These are phyloP conservation scores for Sapayoa aenigma DNA, from an alignment of 2,113 vertebrate genomes.

Conservation along the genomic window DNA sequence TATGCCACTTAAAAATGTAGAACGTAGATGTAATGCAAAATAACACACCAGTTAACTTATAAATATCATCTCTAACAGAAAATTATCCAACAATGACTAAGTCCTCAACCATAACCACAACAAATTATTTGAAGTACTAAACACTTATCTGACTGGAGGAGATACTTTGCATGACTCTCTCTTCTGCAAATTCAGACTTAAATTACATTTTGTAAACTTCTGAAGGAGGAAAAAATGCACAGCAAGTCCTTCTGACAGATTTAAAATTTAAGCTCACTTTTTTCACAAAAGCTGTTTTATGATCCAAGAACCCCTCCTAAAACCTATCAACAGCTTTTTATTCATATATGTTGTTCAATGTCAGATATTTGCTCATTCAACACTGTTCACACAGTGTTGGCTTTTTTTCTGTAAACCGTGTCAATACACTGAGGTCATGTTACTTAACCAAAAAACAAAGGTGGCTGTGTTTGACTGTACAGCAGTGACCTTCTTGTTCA, in stretches of 20 bases:
- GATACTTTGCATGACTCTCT: not conserved
- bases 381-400: not conserved
- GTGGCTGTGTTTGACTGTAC: not conserved
- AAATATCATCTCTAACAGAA: not conserved
- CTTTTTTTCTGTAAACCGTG: not conserved
- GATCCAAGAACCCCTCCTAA: not conserved
- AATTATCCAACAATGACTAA: not conserved
- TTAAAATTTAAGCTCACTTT: not conserved
- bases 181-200: not conserved
- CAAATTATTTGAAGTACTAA: not conserved
- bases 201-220: not conserved
- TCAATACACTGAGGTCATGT: not conserved
- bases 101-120: not conserved
- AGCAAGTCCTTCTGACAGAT: not conserved
- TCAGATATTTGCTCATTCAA: not conserved
- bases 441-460: not conserved
- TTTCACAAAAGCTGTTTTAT: not conserved
- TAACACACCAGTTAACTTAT: not conserved
- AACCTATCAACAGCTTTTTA: rapidly evolving
- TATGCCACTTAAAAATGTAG: not conserved
- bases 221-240: not conserved
- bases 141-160: not conserved
- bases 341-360: not conserved
- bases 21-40: not conserved
- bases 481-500: not conserved